These are phyloP conservation scores for Anser cygnoides DNA, from an alignment of 2,113 vertebrate species.

Conservation along the genomic window DNA sequence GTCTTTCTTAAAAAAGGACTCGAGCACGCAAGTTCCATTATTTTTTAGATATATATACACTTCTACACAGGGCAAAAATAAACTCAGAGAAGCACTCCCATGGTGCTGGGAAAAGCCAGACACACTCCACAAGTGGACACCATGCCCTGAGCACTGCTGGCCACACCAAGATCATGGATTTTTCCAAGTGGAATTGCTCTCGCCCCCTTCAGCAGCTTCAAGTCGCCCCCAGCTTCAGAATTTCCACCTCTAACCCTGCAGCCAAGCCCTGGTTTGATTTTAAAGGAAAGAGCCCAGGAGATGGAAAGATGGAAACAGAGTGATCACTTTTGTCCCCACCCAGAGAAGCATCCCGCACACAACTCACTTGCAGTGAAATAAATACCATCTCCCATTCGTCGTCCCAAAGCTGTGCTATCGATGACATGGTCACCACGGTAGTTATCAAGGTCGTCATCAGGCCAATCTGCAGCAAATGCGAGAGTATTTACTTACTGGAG, in stretches of 20 bases:
- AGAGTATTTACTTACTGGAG: background rate
- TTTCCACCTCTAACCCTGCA: background rate
- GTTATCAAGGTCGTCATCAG: constrained; percentile 84
- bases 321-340: background rate
- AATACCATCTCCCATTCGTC: constrained; percentile 92
- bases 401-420: constrained; percentile 90
- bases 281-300: background rate
- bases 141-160: background rate
- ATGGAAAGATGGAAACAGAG: background rate
- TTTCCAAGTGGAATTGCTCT: background rate
- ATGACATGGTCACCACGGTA: constrained; percentile 87
- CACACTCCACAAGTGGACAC: background rate
- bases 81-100: background rate
- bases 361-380: constrained; percentile 89
- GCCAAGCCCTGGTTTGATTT: background rate
- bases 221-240: background rate
- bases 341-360: background rate
- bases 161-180: background rate
- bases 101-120: background rate
- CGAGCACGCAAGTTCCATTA: background rate
- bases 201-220: background rate
- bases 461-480: constrained; percentile 79
- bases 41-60: background rate
- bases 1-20: background rate
- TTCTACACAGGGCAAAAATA: background rate